Base-by-base conservation (phyloP, 1,140 invertebrate species). In the Drosophila dunni region DNA sequence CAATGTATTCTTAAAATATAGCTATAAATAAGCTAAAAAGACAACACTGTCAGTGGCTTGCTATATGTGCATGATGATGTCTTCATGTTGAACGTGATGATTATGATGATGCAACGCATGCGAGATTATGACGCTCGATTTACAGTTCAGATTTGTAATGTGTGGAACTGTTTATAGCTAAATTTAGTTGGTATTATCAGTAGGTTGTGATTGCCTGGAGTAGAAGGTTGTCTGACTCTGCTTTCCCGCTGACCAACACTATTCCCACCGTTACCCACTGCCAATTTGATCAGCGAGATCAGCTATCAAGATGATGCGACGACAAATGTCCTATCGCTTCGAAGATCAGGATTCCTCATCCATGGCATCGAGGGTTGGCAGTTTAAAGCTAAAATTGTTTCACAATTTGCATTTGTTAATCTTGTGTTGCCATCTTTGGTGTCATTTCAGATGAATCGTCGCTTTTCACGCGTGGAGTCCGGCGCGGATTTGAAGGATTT, bases 401-500 rank as follows among this genome's bases (percentile, higher is more conserved):
- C 24, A 29, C 6, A 6, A 5, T 1, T 29, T 5, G 0, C 40
- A 40, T 10, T 29, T 15, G 40, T 38, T 56, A 50, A 70, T 73
- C 15, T 13, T 40, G 7, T 0, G 5, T 36, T 38, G 20, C 10
- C n/a, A 7, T 38, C 24, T 2, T 20, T 40, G 24, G 24, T 29
- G 1, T 64, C 8, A 17, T 77, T 81, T 0, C 67, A 92, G 56
- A 93, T 94, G 60, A 95, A 94, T 54, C 93, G 95, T 75, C 94
- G 97, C 75, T 98, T 98, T 94, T 98, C 98, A 92, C 94, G 97
- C 15, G 94, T 96, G 54, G 97, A 98, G 81, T 97, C 97, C 78
- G 95, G 94, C 63, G 95, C 95, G 91, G 96, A 97, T 91, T 93
- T 97, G 15, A 90, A 95, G 36, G 95, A 95, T 20, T 96, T 94